Conservation (phyloP, 2,113 vertebrate genomes). For the Tetraodon nigroviridis region DNA sequence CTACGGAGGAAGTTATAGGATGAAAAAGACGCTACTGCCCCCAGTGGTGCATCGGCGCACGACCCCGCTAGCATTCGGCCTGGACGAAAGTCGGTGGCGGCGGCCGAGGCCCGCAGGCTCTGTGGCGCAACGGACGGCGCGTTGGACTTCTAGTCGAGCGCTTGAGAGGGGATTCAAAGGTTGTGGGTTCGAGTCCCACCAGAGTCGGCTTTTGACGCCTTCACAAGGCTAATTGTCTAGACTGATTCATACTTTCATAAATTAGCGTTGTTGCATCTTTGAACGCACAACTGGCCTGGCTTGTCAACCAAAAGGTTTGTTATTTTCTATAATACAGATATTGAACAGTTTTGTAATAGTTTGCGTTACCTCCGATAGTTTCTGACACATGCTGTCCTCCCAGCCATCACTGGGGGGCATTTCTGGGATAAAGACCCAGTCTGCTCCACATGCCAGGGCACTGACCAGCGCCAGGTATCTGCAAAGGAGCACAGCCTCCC, state of each 20-base stretch:
- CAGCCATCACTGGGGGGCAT: constrained; percentile 92
- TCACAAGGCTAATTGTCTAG: no score
- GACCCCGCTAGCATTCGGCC: no score
- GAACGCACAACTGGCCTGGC: neutral
- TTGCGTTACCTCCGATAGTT: constrained; percentile 73
- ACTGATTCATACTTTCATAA: no score
- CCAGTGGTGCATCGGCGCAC: neutral
- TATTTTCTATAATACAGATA: neutral
- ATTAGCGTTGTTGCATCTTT: no score
- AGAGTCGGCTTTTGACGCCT: constrained; percentile 17
- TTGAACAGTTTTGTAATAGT: neutral
- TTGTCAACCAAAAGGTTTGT: no score
- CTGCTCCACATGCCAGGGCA: constrained; percentile 91
- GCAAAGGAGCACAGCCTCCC: neutral
- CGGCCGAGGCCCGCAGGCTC: constrained; percentile 10
- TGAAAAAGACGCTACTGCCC: neutral
- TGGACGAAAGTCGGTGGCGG: neutral
- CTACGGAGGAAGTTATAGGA: no score
- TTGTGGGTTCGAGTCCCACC: constrained; percentile 58
- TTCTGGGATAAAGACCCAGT: constrained; percentile 96
- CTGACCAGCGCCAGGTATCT: constrained; percentile 94
- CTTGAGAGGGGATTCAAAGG: constrained; percentile 45
- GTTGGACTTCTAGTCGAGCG: constrained; percentile 45
- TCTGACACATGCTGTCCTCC: constrained; percentile 89
- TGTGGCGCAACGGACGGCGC: constrained; percentile 58